A percentile compares a stretch with the other conserved stretches of the same genome.
Conservation (phyloP, 2,888 invertebrate genomes). For the Lasioglossum zephyrum region DNA sequence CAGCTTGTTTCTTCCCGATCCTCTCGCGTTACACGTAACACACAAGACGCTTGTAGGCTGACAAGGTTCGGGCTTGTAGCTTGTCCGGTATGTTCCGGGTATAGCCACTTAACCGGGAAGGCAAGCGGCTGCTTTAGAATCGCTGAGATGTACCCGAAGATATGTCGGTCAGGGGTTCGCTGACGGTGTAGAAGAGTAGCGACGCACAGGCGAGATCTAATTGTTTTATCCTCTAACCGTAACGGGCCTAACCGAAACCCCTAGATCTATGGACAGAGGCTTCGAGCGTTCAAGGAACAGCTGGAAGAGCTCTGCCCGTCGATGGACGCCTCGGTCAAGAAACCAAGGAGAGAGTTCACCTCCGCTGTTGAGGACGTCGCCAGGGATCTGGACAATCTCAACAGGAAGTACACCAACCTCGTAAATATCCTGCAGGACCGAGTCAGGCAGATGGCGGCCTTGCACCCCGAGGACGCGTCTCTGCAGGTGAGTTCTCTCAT, state of each 20-base stretch:
- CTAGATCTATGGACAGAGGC: constrained; percentile 94
- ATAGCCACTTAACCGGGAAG: not conserved
- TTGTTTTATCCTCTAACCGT: constrained; percentile 82
- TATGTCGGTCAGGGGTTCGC: constrained; percentile 11
- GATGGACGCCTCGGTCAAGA: constrained; percentile 87
- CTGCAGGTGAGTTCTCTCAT: constrained; percentile 88
- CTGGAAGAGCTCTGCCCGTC: constrained; percentile 94
- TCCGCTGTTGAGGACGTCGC: constrained; percentile 91
- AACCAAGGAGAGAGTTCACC: constrained; percentile 79
- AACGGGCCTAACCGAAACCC: constrained; percentile 87
- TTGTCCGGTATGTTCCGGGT: constrained; percentile 5
- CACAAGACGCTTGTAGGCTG: constrained; percentile 3
- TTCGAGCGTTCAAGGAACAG: constrained; percentile 93
- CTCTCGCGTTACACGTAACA: not conserved
- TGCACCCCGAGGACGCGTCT: constrained; percentile 90
- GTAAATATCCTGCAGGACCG: constrained; percentile 89
- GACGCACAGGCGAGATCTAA: constrained; percentile 78
- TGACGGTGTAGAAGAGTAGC: constrained; percentile 74
- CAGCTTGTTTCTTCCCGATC: not conserved
- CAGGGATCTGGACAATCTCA: constrained; percentile 92
- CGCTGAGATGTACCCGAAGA: constrained; percentile 1
- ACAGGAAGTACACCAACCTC: constrained; percentile 91
- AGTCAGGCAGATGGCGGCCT: constrained; percentile 88
- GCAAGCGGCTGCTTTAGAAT: constrained; percentile 15
- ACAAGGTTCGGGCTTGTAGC: constrained; percentile 7